Evolutionary conservation across 1,140 invertebrate genomes (phyloP).

Genomic region (Atta colombica): DNA sequence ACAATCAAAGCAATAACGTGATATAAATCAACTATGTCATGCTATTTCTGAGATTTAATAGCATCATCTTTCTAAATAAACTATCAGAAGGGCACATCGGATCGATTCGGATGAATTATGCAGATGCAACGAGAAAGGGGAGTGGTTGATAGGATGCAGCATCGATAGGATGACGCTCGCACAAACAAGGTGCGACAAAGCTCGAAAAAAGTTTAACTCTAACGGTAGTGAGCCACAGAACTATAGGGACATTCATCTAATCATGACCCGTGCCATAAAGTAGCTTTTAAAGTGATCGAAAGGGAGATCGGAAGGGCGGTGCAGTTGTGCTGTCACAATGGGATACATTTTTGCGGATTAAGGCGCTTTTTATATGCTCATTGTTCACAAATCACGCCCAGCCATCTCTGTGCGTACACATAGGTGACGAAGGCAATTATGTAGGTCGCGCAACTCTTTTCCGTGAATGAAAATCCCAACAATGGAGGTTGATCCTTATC

Average conservation of each 20-base stretch:
- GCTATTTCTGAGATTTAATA: conserved; percentile 19
- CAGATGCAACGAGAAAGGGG: conserved; percentile 44
- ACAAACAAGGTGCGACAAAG: conserved; percentile 63
- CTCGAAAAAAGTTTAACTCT: conserved; percentile 34
- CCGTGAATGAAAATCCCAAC: conserved; percentile 2
- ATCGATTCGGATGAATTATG: conserved; percentile 61
- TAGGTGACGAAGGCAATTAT: conserved; percentile 21
- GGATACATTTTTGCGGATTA: conserved; percentile 75
- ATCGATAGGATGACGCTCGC: conserved; percentile 33
- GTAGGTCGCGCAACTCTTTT: conserved; percentile 9
- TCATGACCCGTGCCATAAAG: conserved; percentile 66
- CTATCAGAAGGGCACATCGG: conserved; percentile 24
- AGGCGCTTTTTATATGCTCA: conserved; percentile 62
- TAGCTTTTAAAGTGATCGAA: conserved; percentile 77
- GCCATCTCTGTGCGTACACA: conserved; percentile 43
- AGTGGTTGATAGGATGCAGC: conserved; percentile 40
- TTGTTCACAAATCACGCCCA: conserved; percentile 68
- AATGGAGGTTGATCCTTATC: conserved; percentile 68
- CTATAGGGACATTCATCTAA: conserved; percentile 33
- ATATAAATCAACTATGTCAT: not conserved
- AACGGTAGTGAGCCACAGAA: conserved; percentile 58
- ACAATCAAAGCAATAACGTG: not conserved
- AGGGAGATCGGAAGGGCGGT: not conserved
- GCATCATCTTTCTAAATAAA: conserved; percentile 48
- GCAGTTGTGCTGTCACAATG: conserved; percentile 45